Evolutionary conservation across 2,888 invertebrate species (phyloP).

Genomic region (Rhagium mordax): DNA sequence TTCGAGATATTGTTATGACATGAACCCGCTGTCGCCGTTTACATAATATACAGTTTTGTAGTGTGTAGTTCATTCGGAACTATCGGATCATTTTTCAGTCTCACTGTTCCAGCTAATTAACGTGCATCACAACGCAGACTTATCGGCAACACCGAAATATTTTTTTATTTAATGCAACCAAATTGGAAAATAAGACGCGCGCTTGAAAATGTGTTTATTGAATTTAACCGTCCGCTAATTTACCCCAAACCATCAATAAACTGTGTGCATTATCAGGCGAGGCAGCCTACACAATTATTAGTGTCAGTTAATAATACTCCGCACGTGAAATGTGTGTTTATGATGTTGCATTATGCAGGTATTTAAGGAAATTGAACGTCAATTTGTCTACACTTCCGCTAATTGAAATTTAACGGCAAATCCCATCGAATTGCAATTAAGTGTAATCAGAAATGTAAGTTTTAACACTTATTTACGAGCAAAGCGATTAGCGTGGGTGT

Average conservation of each 20-base stretch:
- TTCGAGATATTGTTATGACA: background rate
- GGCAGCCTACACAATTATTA: background rate
- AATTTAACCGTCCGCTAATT: background rate
- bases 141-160: no score
- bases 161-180: no score
- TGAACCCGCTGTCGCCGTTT: background rate
- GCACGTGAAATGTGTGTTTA: background rate
- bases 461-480: background rate
- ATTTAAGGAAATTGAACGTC: background rate
- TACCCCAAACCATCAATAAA: background rate
- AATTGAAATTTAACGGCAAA: background rate
- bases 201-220: no score
- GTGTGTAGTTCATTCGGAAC: background rate
- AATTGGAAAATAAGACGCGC: no score
- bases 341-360: background rate
- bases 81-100: background rate
- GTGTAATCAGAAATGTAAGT: background rate
- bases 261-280: background rate
- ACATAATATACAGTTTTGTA: background rate
- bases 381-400: background rate
- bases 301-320: background rate
- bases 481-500: background rate
- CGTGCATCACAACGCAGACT: no score
- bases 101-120: no score
- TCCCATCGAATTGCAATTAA: background rate